Conservation (phyloP, 2,797 vertebrate species). For the Emydoidea blandingii region DNA sequence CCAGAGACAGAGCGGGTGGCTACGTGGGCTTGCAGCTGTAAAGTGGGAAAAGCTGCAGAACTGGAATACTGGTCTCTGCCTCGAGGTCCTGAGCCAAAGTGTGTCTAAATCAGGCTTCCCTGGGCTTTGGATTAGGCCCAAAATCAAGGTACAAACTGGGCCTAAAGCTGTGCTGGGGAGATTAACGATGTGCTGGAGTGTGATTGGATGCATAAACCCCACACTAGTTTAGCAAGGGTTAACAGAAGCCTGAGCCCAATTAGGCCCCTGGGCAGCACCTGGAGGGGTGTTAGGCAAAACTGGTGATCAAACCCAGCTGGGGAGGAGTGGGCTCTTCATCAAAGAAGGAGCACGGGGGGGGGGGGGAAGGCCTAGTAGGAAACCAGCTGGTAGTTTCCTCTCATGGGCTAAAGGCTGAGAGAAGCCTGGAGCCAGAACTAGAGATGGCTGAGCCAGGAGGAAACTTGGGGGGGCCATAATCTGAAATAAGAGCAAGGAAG, state of each 20-base stretch:
- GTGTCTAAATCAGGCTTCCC: background rate
- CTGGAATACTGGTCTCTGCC: background rate
- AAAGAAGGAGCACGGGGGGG: too few relatives aligned
- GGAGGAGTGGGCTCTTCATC: too few relatives aligned
- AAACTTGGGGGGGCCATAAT: too few relatives aligned
- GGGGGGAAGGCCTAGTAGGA: too few relatives aligned
- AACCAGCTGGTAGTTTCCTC: too few relatives aligned
- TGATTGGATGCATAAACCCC: background rate
- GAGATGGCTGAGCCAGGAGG: too few relatives aligned
- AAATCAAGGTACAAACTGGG: background rate
- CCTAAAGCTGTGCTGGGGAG: background rate
- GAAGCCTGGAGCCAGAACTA: too few relatives aligned
- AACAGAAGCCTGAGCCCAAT: background rate
- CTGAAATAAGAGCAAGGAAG: too few relatives aligned
- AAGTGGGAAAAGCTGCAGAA: background rate
- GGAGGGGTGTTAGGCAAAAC: background rate
- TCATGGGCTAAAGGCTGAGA: too few relatives aligned
- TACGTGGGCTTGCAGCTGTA: background rate
- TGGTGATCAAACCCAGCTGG: too few relatives aligned
- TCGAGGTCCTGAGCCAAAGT: background rate
- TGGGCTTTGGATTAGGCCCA: background rate
- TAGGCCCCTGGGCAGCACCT: background rate
- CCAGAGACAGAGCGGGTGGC: background rate
- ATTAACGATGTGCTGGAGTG: background rate
- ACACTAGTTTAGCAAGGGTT: background rate